Conservation (phyloP, 2,113 vertebrate species). For the Sula dactylatra region DNA sequence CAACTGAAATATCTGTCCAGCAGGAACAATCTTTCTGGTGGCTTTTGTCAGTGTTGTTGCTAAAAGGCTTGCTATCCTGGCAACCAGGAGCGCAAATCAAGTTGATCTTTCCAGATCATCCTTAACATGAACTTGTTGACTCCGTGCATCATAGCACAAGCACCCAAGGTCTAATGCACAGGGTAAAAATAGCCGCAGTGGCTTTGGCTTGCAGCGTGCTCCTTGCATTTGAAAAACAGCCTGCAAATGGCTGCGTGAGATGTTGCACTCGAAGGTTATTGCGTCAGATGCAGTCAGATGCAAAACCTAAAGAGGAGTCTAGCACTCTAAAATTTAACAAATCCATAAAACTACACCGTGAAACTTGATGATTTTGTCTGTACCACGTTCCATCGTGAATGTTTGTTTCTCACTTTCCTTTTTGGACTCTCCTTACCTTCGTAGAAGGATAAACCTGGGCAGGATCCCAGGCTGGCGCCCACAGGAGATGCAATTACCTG, state of each 20-base stretch:
- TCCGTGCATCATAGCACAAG: neutral
- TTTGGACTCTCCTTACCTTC: neutral
- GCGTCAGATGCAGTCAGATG: too few relatives aligned
- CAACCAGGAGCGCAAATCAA: fast-evolving
- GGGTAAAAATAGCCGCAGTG: neutral
- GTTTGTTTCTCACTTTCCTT: too few relatives aligned
- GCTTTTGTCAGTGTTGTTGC: neutral
- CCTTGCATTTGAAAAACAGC: neutral
- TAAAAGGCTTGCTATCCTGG: neutral
- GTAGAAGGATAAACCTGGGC: neutral
- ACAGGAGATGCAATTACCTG: neutral
- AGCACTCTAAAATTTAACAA: neutral
- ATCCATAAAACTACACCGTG: neutral
- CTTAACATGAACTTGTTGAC: neutral
- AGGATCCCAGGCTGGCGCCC: neutral
- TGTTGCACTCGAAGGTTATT: fast-evolving
- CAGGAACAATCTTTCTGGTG: neutral
- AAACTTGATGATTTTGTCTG: neutral
- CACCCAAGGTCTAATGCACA: fast-evolving
- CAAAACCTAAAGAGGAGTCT: neutral
- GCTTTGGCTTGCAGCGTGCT: neutral
- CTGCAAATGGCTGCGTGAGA: fast-evolving
- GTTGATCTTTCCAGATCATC: neutral
- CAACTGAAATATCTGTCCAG: too few relatives aligned
- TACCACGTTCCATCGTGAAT: fast-evolving